A percentile compares a stretch with the other conserved stretches of the same genome.
phyloP scores from a whole-genome alignment of 2,888 invertebrate genomes.

The Eilema caniola region DNA sequence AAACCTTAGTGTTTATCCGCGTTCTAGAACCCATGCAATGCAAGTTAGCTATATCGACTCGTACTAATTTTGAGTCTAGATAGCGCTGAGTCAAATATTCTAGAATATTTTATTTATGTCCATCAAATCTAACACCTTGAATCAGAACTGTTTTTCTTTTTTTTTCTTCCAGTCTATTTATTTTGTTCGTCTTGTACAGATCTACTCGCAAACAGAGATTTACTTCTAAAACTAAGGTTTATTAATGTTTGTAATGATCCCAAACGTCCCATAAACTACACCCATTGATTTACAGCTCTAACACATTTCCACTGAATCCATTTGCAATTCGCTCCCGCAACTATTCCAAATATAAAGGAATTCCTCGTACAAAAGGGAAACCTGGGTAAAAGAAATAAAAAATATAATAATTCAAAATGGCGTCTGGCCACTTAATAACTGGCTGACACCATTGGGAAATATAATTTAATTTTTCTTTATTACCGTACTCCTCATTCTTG shows the following conservation, averaged over 20 bases:
- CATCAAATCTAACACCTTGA: neutral
- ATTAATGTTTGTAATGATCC: slow-evolving; percentile 59
- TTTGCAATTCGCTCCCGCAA: slow-evolving; percentile 76
- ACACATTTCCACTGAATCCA: slow-evolving; percentile 69
- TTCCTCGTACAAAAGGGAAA: slow-evolving; percentile 80
- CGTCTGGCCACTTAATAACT: slow-evolving; percentile 87
- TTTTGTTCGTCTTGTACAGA: neutral
- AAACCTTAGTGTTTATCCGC: neutral
- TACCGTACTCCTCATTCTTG: slow-evolving; percentile 62
- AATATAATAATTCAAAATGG: slow-evolving; percentile 87
- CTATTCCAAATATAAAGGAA: slow-evolving; percentile 83
- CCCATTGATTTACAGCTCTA: slow-evolving; percentile 66
- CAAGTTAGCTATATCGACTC: neutral
- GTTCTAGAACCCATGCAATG: neutral
- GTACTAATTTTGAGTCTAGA: neutral
- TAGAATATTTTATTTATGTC: neutral
- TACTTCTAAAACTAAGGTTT: slow-evolving; percentile 49
- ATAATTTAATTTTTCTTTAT: slow-evolving; percentile 86
- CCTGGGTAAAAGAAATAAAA: slow-evolving; percentile 81
- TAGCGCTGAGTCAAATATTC: neutral
- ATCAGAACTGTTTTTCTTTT: neutral
- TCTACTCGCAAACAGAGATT: slow-evolving; percentile 30
- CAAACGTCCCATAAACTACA: slow-evolving; percentile 59
- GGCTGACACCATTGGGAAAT: slow-evolving; percentile 88
- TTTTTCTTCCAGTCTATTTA: neutral